These are phyloP conservation scores for Paracanthobrama guichenoti DNA, from an alignment of 2,113 vertebrate genomes.

Conservation along the genomic window DNA sequence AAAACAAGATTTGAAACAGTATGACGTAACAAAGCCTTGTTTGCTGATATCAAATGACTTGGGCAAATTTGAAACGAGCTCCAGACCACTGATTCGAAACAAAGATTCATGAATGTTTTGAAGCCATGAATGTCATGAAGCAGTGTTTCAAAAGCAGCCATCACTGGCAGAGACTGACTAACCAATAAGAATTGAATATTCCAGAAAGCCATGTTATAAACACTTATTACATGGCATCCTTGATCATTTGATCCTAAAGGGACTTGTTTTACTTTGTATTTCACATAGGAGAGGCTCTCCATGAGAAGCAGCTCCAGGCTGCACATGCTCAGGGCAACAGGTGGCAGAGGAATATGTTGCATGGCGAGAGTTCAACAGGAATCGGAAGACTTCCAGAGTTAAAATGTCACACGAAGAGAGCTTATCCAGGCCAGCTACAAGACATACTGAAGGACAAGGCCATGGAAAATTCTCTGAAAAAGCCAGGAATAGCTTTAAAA, in stretches of 20 bases:
- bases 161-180: too few relatives aligned
- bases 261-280: neutral
- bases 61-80: too few relatives aligned
- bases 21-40: too few relatives aligned
- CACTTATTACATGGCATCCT: neutral
- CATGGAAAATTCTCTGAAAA: slow-evolving; percentile 61
- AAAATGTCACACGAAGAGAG: slow-evolving; percentile 61
- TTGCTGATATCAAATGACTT: too few relatives aligned
- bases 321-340: slow-evolving; percentile 56
- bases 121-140: too few relatives aligned
- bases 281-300: slow-evolving; percentile 58
- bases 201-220: too few relatives aligned
- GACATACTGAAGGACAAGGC: slow-evolving; percentile 65
- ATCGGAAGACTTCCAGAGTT: slow-evolving; percentile 51
- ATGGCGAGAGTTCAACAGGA: slow-evolving; percentile 24
- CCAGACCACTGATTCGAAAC: too few relatives aligned
- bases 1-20: too few relatives aligned
- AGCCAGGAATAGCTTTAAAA: slow-evolving; percentile 58
- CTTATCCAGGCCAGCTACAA: slow-evolving; percentile 55
- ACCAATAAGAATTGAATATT: too few relatives aligned
- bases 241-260: neutral
- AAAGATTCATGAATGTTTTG: too few relatives aligned
- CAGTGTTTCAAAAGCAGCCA: too few relatives aligned
- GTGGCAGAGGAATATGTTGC: slow-evolving; percentile 46
- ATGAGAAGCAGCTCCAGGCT: slow-evolving; percentile 60